Conservation (phyloP, 2,888 invertebrate genomes). For the Trachelus iudaicus region DNA sequence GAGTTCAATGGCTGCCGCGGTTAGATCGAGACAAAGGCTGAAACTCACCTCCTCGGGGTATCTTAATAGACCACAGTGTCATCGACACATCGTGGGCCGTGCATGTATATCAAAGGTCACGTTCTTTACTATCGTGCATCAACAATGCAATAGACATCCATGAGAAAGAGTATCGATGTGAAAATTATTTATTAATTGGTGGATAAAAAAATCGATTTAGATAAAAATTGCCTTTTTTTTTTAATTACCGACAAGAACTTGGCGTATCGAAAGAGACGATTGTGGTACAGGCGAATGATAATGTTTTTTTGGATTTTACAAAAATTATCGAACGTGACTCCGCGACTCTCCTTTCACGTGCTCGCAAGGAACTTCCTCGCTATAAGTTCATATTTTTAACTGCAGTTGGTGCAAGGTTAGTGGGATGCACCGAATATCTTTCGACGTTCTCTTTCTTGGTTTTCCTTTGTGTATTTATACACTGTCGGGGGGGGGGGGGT, state of each 20-base stretch:
- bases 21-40: constrained; percentile 41
- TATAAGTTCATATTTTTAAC: constrained; percentile 19
- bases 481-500: constrained; percentile 42
- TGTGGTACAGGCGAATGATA: neutral
- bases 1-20: constrained; percentile 46
- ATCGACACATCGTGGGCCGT: constrained; percentile 38
- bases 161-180: neutral
- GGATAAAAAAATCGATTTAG: neutral
- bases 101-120: neutral
- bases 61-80: constrained; percentile 57
- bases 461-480: constrained; percentile 50
- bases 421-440: constrained; percentile 34
- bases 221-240: neutral
- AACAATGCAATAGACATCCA: neutral
- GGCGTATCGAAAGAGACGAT: neutral
- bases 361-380: neutral
- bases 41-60: constrained; percentile 39
- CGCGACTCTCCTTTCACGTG: neutral
- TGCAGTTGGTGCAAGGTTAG: constrained; percentile 41
- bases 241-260: neutral
- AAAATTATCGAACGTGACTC: neutral
- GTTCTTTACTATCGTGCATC: neutral
- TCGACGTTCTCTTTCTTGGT: constrained; percentile 18
- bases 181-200: neutral
- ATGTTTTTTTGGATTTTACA: neutral